phyloP scores from a whole-genome alignment of 1,140 invertebrate species.

The Ostrea denselamellosa region DNA sequence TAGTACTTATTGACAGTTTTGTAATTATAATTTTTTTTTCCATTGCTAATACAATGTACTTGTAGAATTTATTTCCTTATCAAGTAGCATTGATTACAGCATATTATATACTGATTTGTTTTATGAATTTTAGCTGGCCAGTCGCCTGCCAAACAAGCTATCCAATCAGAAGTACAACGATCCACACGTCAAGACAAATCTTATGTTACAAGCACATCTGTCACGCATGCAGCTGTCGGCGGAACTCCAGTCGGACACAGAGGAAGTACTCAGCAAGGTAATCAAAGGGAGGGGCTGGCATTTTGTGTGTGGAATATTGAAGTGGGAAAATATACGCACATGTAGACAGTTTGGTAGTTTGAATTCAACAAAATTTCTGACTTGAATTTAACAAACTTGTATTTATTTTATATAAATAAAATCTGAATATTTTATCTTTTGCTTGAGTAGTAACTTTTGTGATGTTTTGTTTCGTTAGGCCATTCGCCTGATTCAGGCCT shows the following conservation, averaged over 20 bases:
- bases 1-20: no score
- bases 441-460: background rate
- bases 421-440: background rate
- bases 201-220: slow-evolving; percentile 96
- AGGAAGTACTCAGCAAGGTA: slow-evolving; percentile 90
- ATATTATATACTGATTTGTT: background rate
- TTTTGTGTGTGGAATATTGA: background rate
- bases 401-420: background rate
- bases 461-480: slow-evolving; percentile 58
- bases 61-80: no score
- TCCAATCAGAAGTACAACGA: slow-evolving; percentile 91
- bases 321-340: background rate
- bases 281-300: no score
- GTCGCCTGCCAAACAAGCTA: slow-evolving; percentile 89
- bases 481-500: slow-evolving; percentile 94
- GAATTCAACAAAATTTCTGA: background rate
- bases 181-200: slow-evolving; percentile 98
- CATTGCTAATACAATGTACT: no score
- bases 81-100: no score
- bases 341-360: background rate
- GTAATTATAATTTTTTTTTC: no score
- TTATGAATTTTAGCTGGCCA: slow-evolving; percentile 83
- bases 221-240: slow-evolving; percentile 93
- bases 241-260: slow-evolving; percentile 98
- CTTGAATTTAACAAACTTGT: background rate